phyloP scores from a whole-genome alignment of 2,797 vertebrate species.

The Monodelphis domestica region DNA sequence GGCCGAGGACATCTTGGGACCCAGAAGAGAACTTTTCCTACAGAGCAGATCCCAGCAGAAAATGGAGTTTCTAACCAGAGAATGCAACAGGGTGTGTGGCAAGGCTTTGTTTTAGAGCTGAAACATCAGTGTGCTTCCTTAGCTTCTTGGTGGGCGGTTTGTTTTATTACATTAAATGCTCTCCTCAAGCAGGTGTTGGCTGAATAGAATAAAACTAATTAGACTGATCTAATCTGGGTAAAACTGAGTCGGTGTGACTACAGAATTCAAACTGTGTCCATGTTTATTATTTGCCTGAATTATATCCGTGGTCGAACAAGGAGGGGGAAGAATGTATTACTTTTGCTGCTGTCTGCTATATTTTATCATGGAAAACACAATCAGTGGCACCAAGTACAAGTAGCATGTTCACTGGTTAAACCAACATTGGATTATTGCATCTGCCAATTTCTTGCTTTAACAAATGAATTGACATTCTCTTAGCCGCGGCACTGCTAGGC shows the following conservation, averaged over 20 bases:
- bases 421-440: conserved; percentile 66
- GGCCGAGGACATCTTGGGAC: neutral
- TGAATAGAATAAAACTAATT: conserved; percentile 74
- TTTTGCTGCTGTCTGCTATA: conserved; percentile 69
- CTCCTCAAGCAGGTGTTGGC: conserved; percentile 72
- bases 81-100: neutral
- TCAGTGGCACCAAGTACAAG: conserved; percentile 75
- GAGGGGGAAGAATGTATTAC: conserved; percentile 63
- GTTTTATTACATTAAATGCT: conserved; percentile 70
- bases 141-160: neutral
- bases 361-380: conserved; percentile 79
- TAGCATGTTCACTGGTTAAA: conserved; percentile 81
- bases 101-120: conserved; percentile 52
- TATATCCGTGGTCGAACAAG: conserved; percentile 58
- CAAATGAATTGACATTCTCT: conserved; percentile 62
- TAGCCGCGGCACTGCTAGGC: neutral
- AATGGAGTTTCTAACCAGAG: conserved; percentile 36
- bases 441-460: conserved; percentile 76
- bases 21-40: neutral
- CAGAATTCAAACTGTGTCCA: conserved; percentile 52
- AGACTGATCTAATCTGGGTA: conserved; percentile 51
- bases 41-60: conserved; percentile 33
- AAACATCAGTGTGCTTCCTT: conserved; percentile 28
- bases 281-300: conserved; percentile 63
- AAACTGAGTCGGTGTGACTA: conserved; percentile 29